Percentiles rank a stretch among this genome's conserved stretches.
These are phyloP conservation scores for Drosophila neocordata DNA, from an alignment of 1,140 invertebrate species.

Conservation along the genomic window DNA sequence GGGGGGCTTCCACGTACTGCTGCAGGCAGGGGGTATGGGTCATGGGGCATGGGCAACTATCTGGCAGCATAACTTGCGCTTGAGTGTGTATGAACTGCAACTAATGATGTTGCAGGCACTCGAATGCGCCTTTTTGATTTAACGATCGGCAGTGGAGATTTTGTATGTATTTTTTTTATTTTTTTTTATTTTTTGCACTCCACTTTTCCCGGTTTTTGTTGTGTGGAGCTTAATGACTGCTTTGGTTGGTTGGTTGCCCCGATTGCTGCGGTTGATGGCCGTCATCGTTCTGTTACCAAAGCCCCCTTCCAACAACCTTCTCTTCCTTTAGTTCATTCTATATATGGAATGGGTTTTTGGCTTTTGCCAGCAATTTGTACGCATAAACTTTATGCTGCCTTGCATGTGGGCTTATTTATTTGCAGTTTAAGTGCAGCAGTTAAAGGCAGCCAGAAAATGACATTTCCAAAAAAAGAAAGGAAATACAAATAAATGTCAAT, in stretches of 20 bases:
- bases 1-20: background rate
- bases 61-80: conserved; percentile 65
- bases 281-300: conserved; percentile 30
- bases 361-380: conserved; percentile 22
- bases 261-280: conserved; percentile 67
- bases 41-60: conserved; percentile 28
- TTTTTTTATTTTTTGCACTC: conserved; percentile 10
- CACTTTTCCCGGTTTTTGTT: background rate
- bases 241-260: conserved; percentile 58
- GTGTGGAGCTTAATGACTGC: conserved; percentile 62
- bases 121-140: conserved; percentile 77
- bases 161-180: conserved; percentile 34
- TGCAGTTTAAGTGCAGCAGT: conserved; percentile 41
- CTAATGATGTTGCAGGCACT: conserved; percentile 81
- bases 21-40: background rate
- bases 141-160: conserved; percentile 56
- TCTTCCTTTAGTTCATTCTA: background rate
- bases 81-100: conserved; percentile 76
- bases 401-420: conserved; percentile 48
- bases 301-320: too few species aligned
- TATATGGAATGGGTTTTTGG: conserved; percentile 5
- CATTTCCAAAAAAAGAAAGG: conserved; percentile 20
- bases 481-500: background rate
- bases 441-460: conserved; percentile 26
- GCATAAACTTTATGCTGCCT: conserved; percentile 51